Percentiles rank a stretch among this genome's conserved stretches.
Conservation (phyloP, 2,113 vertebrate genomes). For the Pongo pygmaeus region DNA sequence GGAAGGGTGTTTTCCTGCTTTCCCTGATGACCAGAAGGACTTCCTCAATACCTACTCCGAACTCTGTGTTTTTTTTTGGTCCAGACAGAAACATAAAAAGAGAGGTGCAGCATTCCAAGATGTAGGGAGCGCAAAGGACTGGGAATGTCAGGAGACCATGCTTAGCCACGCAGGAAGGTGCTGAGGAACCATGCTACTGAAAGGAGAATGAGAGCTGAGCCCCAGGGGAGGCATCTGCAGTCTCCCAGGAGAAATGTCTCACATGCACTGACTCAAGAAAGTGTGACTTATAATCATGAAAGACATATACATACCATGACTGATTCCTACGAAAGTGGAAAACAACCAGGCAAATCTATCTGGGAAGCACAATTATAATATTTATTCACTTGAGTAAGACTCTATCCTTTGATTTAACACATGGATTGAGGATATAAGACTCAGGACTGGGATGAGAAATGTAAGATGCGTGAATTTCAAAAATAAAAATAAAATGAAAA, state of each 20-base stretch:
- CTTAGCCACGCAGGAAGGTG: not conserved
- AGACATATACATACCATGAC: fast-evolving
- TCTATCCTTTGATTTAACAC: not conserved
- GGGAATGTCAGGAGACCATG: not conserved
- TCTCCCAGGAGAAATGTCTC: not conserved
- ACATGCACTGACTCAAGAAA: not conserved
- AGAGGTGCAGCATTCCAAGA: not conserved
- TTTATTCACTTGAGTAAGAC: not conserved
- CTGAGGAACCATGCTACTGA: not conserved
- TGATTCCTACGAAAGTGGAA: fast-evolving
- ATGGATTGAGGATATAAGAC: not conserved
- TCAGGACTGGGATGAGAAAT: not conserved
- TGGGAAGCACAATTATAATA: not conserved
- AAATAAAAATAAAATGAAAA: not conserved
- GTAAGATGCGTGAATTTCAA: not conserved
- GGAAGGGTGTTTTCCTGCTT: not conserved
- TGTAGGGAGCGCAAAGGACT: not conserved
- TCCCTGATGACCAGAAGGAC: not conserved
- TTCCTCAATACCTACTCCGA: not conserved
- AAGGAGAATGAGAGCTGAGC: not conserved
- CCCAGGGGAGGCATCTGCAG: not conserved
- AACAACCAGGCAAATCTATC: not conserved
- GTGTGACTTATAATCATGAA: not conserved
- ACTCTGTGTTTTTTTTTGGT: not conserved
- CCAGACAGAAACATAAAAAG: not conserved